A percentile compares a stretch with the other conserved stretches of the same genome.
phyloP scores from a whole-genome alignment of 2,888 invertebrate species.

The Rotaria sp. region DNA sequence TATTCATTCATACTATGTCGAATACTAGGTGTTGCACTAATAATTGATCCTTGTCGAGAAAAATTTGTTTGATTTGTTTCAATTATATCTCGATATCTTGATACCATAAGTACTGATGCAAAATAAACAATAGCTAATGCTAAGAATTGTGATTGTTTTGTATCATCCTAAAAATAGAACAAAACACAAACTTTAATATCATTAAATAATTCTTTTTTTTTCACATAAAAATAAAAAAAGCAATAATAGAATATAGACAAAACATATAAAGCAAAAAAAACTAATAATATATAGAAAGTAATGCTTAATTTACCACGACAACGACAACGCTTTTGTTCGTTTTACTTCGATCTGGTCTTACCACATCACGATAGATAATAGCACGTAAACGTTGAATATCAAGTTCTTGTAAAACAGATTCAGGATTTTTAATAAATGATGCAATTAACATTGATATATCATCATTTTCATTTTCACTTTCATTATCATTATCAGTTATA shows the following conservation, averaged over 20 bases:
- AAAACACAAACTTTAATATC: too few species aligned
- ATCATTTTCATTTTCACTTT: background rate
- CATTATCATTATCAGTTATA: background rate
- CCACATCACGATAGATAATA: constrained; percentile 98
- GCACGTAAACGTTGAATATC: constrained; percentile 93
- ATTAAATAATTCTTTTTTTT: background rate
- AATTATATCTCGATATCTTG: constrained; percentile 94
- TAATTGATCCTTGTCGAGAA: background rate
- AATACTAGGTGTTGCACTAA: background rate
- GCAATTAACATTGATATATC: background rate
- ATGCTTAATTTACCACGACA: constrained; percentile 35
- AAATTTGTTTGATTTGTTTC: constrained; percentile 65
- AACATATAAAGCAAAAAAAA: constrained; percentile 36
- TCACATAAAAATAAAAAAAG: constrained; percentile 25
- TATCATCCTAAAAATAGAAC: constrained; percentile 98
- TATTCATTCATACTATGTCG: background rate
- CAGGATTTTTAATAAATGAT: constrained; percentile 80
- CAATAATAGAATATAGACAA: constrained; percentile 31
- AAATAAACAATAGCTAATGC: constrained; percentile 98
- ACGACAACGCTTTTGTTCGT: constrained; percentile 22
- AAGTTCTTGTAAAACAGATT: constrained; percentile 93
- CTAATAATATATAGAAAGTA: constrained; percentile 37
- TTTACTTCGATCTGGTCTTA: constrained; percentile 58
- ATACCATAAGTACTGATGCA: constrained; percentile 98
- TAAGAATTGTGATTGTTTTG: constrained; percentile 97